Base-by-base conservation (phyloP, 2,888 invertebrate species). In the Leistus spinibarbis region DNA sequence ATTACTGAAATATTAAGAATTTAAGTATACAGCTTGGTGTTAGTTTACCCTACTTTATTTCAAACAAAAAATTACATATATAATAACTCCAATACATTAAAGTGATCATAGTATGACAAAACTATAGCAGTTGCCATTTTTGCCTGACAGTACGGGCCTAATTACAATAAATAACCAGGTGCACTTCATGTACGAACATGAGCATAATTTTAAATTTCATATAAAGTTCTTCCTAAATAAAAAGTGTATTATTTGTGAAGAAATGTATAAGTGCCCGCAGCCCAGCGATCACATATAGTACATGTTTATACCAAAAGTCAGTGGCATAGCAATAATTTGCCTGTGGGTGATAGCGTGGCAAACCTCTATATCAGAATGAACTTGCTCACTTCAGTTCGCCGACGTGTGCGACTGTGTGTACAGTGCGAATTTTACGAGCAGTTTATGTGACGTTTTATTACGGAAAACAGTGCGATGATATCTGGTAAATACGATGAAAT, bases 311-410 rank as follows among this genome's bases (percentile, higher is more conserved):
- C 13, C n/a, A n/a, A 40, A 5, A 7, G 10, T 40, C 40, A 40
- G 40, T 40, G 7, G 40, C 7, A 40, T 10, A 40, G 40, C 40
- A 40, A 23, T 64, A 71, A 71, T 71, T 71, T 71, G 64, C 64
- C 71, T 71, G 64, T 64, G 13, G 24, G 27, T 40, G 70, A 70
- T 70, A 70, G 70, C 70, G 70, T 63, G 70, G 63, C 63, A 23
- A 27, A 62, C 53, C 7, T 10, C 64, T 62, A 63, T 71, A 71
- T 71, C 63, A 71, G 64, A 68, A 57, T 57, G 64, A 63, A 63
- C 64, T n/a, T n/a, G n/a, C n/a, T n/a, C n/a, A n/a, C n/a, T 57
- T 60, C 60, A 60, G 60, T 60, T 5, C 3, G 60, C 4, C 20
- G 19, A 13, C 17, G 60, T 60, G 60, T 60, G 60, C 5, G 60